Conservation (phyloP, 2,113 vertebrate species). For the Camelus bactrianus region DNA sequence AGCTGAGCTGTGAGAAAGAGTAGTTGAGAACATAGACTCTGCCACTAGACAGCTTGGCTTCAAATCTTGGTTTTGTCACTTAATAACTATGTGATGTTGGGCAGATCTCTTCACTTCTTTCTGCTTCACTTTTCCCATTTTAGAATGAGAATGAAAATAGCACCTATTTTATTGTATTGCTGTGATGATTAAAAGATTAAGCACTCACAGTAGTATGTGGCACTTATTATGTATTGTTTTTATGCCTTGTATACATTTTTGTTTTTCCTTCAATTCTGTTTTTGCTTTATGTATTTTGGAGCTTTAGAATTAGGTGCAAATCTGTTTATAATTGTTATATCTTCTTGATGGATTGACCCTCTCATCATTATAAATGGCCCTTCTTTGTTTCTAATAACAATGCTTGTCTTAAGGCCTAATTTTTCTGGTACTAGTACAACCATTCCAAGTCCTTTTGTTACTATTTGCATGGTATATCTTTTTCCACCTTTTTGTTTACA, state of each 20-base stretch:
- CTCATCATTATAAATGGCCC: not conserved
- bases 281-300: not conserved
- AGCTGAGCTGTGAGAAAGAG: not conserved
- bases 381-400: slow-evolving; percentile 12
- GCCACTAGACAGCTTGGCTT: not conserved
- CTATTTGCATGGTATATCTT: not conserved
- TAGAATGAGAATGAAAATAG: not conserved
- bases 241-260: slow-evolving; percentile 14
- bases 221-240: not conserved
- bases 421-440: not conserved
- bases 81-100: not conserved
- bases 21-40: not conserved
- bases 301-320: not conserved
- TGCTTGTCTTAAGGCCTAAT: not conserved
- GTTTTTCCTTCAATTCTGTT: slow-evolving; percentile 11
- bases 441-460: not conserved
- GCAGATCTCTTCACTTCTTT: slow-evolving; percentile 7
- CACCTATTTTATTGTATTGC: not conserved
- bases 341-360: not conserved
- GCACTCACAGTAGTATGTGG: not conserved
- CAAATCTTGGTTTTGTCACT: not conserved
- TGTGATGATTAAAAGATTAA: slow-evolving; percentile 41
- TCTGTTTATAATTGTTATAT: not conserved
- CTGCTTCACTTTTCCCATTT: not conserved
- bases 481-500: slow-evolving; percentile 8